Percentiles rank a stretch among this genome's conserved stretches.
Evolutionary conservation across 2,113 vertebrate genomes (phyloP).

Genomic region (Dendrocopos noguchii): DNA sequence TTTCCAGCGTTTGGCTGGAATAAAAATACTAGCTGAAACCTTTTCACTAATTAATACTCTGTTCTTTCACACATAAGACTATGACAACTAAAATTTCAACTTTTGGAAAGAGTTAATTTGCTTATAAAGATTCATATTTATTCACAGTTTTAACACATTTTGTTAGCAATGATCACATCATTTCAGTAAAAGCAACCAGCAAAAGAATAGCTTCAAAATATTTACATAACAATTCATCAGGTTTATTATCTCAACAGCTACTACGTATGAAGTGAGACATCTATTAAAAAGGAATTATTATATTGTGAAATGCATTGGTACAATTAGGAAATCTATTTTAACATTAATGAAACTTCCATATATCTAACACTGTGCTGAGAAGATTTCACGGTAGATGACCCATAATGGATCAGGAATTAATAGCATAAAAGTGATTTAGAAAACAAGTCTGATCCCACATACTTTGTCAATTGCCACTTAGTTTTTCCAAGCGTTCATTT

Average conservation of each 20-base stretch:
- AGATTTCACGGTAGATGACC: background rate
- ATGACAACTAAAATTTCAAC: background rate
- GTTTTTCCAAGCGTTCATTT: background rate
- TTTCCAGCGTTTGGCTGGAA: background rate
- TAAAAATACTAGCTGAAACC: background rate
- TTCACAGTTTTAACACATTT: slow-evolving; percentile 28
- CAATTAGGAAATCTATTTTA: background rate
- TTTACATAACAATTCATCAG: slow-evolving; percentile 33
- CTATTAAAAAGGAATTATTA: background rate
- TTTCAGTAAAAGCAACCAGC: background rate
- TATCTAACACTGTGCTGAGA: background rate
- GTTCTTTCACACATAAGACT: background rate
- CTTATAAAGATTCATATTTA: slow-evolving; percentile 13
- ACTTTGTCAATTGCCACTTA: background rate
- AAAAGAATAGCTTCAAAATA: slow-evolving; percentile 29
- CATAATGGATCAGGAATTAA: background rate
- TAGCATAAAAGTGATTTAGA: background rate
- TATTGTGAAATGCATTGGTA: background rate
- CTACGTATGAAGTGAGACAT: background rate
- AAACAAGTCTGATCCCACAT: background rate
- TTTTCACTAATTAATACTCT: background rate
- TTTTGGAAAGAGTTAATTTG: background rate
- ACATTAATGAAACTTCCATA: background rate
- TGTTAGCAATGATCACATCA: background rate
- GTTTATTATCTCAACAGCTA: slow-evolving; percentile 4